Evolutionary conservation across 2,113 vertebrate species (phyloP).

Genomic region (Illadopsis cleaveri): DNA sequence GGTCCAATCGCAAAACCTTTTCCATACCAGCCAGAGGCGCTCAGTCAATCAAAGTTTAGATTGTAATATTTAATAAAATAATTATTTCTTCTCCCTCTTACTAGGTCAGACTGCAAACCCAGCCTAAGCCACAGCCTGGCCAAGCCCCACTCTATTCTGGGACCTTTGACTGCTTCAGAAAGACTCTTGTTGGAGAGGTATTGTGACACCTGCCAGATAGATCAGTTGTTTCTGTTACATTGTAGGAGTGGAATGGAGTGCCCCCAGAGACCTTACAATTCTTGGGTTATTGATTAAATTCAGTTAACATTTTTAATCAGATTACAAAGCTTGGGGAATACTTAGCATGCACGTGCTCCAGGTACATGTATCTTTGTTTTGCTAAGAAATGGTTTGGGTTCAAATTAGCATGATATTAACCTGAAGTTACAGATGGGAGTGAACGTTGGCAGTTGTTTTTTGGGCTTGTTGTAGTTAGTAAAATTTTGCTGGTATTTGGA

Average conservation of each 20-base stretch:
- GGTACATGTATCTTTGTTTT: not conserved
- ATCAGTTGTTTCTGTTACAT: not conserved
- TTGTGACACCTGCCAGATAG: not conserved
- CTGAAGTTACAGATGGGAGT: not conserved
- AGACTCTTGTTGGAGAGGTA: slow-evolving; percentile 93
- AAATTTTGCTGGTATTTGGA: not conserved
- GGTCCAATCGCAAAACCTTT: fast-evolving
- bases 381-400: not conserved
- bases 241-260: not conserved
- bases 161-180: slow-evolving; percentile 93
- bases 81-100: not conserved
- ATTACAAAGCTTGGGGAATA: not conserved
- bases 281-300: not conserved
- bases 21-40: fast-evolving
- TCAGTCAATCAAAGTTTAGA: not conserved
- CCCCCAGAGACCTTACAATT: not conserved
- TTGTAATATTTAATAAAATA: not conserved
- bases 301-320: not conserved
- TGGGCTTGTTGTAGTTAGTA: not conserved
- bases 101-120: slow-evolving; percentile 95
- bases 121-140: slow-evolving; percentile 84
- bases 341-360: fast-evolving
- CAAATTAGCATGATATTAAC: not conserved
- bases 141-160: slow-evolving; percentile 81
- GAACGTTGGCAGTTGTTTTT: not conserved